Evolutionary conservation across 2,113 vertebrate species (phyloP).

Genomic region (Syngnathoides biaculeatus): DNA sequence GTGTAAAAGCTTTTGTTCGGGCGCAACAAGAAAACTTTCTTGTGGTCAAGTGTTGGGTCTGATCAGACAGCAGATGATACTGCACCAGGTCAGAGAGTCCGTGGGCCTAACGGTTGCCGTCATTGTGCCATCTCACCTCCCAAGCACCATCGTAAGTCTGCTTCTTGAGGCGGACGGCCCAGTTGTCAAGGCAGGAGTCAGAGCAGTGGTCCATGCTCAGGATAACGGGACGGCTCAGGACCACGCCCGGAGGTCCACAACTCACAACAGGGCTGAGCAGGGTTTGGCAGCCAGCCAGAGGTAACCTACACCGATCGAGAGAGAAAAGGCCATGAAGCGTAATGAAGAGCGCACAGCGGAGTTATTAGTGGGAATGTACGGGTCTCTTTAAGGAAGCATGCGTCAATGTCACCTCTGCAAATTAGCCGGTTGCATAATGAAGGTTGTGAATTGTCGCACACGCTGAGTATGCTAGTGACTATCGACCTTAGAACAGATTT

Average conservation of each 20-base stretch:
- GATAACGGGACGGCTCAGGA: slow-evolving; percentile 93
- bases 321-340: slow-evolving; percentile 2
- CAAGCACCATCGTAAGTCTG: slow-evolving; percentile 93
- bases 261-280: slow-evolving; percentile 95
- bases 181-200: slow-evolving; percentile 90
- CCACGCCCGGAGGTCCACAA: slow-evolving; percentile 94
- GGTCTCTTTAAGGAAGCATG: slow-evolving; percentile 29
- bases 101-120: slow-evolving; percentile 31
- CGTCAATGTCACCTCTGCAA: slow-evolving; percentile 41
- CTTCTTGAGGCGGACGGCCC: slow-evolving; percentile 94
- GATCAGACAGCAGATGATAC: background rate
- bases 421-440: slow-evolving; percentile 47
- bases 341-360: slow-evolving; percentile 30
- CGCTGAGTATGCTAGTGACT: slow-evolving; percentile 19
- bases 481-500: slow-evolving; percentile 41
- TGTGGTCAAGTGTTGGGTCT: slow-evolving; percentile 40
- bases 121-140: slow-evolving; percentile 83
- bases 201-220: slow-evolving; percentile 95
- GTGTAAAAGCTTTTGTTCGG: slow-evolving; percentile 48
- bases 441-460: slow-evolving; percentile 4
- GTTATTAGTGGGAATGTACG: slow-evolving; percentile 43
- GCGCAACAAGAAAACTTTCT: slow-evolving; percentile 50
- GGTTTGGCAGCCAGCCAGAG: slow-evolving; percentile 93
- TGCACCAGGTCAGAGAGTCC: background rate
- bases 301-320: slow-evolving; percentile 76